Conservation (phyloP, 2,797 vertebrate genomes). For the Spea hammondii region DNA sequence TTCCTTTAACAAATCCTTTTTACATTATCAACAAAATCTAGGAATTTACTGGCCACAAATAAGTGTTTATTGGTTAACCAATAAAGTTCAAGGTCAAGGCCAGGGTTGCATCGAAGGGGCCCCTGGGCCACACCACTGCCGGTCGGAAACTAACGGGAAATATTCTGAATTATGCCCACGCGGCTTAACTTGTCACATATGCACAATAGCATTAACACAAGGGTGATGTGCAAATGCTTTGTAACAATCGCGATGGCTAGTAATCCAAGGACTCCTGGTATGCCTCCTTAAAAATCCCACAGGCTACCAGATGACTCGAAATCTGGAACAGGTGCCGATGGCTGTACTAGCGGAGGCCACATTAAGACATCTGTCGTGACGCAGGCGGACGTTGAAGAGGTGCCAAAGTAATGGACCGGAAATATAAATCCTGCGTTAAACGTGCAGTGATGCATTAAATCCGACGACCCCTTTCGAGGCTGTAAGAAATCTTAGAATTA, state of each 20-base stretch:
- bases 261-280: slow-evolving; percentile 70
- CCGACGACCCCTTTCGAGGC: slow-evolving; percentile 1
- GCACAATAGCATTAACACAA: no score
- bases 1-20: no score
- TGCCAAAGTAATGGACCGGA: slow-evolving; percentile 20
- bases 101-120: no score
- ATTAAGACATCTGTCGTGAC: slow-evolving; percentile 20
- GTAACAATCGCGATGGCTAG: slow-evolving; percentile 61
- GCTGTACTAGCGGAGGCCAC: background rate
- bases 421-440: background rate
- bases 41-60: no score
- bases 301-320: slow-evolving; percentile 76
- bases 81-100: no score
- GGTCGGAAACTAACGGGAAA: no score
- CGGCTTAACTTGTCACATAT: no score
- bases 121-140: no score
- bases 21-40: no score
- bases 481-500: slow-evolving; percentile 60
- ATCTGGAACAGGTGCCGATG: slow-evolving; percentile 72
- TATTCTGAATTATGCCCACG: no score
- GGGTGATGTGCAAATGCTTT: no score
- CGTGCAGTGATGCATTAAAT: slow-evolving; percentile 1
- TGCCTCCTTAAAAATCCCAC: slow-evolving; percentile 70
- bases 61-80: no score
- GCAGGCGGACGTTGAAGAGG: slow-evolving; percentile 14